Conservation (phyloP, 2,888 invertebrate species). For the Orthosia incerta region DNA sequence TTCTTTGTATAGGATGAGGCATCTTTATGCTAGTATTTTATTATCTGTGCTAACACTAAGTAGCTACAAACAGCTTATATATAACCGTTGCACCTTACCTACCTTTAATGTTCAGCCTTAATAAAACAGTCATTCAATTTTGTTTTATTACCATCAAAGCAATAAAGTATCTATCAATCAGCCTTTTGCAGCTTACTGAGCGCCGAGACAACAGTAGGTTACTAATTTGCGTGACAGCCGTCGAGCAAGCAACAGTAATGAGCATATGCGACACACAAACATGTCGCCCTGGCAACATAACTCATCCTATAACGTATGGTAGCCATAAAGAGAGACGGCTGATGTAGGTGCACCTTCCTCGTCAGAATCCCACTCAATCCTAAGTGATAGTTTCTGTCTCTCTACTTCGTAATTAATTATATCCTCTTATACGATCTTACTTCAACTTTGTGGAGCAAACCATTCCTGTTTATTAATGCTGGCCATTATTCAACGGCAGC, state of each 20-base stretch:
- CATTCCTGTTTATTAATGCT: conserved; percentile 88
- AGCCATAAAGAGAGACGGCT: conserved; percentile 45
- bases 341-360: conserved; percentile 61
- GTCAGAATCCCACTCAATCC: conserved; percentile 73
- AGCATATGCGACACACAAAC: conserved; percentile 54
- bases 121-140: not conserved
- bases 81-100: no score
- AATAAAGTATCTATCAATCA: conserved; percentile 21
- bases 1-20: no score
- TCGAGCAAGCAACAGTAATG: conserved; percentile 49
- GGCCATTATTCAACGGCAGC: conserved; percentile 86
- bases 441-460: conserved; percentile 78
- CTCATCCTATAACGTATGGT: conserved; percentile 54
- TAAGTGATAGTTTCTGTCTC: conserved; percentile 83
- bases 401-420: conserved; percentile 84
- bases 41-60: no score
- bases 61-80: no score
- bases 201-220: not conserved
- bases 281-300: conserved; percentile 46
- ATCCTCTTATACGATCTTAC: conserved; percentile 81
- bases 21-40: no score
- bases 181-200: not conserved
- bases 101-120: not conserved
- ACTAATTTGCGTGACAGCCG: conserved; percentile 47
- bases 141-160: not conserved